These are phyloP conservation scores for Ochotona princeps DNA, from an alignment of 2,113 vertebrate genomes.

Conservation along the genomic window DNA sequence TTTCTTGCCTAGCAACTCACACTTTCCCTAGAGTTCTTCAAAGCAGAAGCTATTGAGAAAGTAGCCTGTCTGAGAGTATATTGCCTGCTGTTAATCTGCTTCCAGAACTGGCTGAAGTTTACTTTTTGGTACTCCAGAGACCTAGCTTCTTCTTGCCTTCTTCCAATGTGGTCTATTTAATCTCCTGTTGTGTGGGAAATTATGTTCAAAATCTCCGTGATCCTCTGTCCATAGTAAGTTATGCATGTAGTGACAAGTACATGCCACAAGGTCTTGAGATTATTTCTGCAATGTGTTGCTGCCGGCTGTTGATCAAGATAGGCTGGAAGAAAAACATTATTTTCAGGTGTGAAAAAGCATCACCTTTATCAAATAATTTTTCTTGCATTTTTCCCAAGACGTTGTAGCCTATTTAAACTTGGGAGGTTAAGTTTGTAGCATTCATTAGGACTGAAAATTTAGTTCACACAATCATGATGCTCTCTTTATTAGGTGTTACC, in stretches of 20 bases:
- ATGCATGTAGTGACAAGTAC: conserved; percentile 96
- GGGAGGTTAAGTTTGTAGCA: conserved; percentile 93
- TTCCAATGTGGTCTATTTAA: conserved; percentile 89
- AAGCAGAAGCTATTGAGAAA: conserved; percentile 66
- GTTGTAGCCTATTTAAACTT: conserved; percentile 93
- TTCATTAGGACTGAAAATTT: conserved; percentile 92
- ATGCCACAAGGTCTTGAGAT: conserved; percentile 93
- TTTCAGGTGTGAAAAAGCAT: conserved; percentile 97
- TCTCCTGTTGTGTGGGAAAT: conserved; percentile 92
- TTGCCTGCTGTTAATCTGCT: conserved; percentile 78
- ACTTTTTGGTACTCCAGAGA: conserved; percentile 84
- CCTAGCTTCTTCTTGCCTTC: conserved; percentile 85
- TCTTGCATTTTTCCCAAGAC: conserved; percentile 88
- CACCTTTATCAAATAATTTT: conserved; percentile 95
- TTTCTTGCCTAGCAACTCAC: conserved; percentile 58
- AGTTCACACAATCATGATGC: conserved; percentile 86
- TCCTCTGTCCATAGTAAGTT: conserved; percentile 88
- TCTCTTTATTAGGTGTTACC: conserved; percentile 88
- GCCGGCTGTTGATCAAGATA: conserved; percentile 94
- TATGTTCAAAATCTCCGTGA: conserved; percentile 89
- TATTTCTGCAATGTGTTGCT: conserved; percentile 97
- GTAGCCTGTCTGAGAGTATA: conserved; percentile 61
- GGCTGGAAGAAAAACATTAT: conserved; percentile 93
- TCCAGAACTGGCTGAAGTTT: conserved; percentile 84
- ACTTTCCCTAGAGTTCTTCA: conserved; percentile 74